Base-by-base conservation (phyloP, 2,113 vertebrate genomes). In the Pleuronectes platessa region DNA sequence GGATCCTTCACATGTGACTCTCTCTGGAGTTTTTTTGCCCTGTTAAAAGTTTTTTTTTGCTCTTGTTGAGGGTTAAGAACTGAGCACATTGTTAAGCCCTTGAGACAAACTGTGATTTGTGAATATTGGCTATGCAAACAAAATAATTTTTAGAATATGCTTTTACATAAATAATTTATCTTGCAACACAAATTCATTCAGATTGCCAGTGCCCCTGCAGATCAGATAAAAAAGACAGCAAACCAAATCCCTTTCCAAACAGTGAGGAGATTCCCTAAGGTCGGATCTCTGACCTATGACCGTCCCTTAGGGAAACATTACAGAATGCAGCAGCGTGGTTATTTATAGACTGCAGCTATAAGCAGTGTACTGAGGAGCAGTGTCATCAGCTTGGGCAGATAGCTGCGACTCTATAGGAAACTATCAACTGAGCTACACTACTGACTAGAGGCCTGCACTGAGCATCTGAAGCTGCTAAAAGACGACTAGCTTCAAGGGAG, bases 261-360 rank as follows among this genome's bases (percentile, higher is more conserved):
- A 78, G 49, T 64, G 61, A 40, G 64, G 75, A 73, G 63, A 76
- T 84, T 85, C 90, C 85, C 74, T 18, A 72, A 63, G 78, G 68
- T 61, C 63, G 71, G 72, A 83, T 83, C 70, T 82, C 67, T 68
- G 84, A 63, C 79, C 71, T 55, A 58, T 10, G 47, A 66, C 64
- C 27, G 42, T 83, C 79, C 83, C 76, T 65, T 0, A 14, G 79
- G 77, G 81, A 85, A 70, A 64, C 69, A 71, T 68, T 67, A 79
- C 83, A 89, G 87, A 89, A 89, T 89, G 81, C 40, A 56, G 72
- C 10, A 2, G 47, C 47, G 17, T 4, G 78, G 76, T 59, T 91
- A 89, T 92, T 93, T 93, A 88, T 86, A 72, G 90, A 87, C 63
- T 6, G 70, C 55, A 71, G 72, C 74, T 84, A 66, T 79, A 75